Percentiles rank a stretch among this genome's conserved stretches.
phyloP scores from a whole-genome alignment of 2,113 vertebrate genomes.

The Sakesphorus luctuosus region DNA sequence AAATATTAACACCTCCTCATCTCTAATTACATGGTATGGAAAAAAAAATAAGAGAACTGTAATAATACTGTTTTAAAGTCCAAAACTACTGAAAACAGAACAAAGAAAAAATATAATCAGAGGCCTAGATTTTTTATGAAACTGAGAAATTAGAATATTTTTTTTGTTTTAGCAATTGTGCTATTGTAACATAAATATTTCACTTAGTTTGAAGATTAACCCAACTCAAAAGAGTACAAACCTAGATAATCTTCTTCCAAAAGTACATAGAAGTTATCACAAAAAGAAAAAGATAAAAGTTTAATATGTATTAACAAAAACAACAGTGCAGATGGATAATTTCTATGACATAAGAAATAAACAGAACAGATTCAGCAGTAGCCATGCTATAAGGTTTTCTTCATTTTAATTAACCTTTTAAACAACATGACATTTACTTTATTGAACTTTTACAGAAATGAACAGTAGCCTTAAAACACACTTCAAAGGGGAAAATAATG shows the following conservation, averaged over 20 bases:
- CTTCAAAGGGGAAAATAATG: neutral
- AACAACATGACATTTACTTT: neutral
- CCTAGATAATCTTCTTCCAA: neutral
- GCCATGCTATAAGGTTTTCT: neutral
- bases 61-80: neutral
- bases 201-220: neutral
- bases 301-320: neutral
- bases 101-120: neutral
- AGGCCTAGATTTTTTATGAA: neutral
- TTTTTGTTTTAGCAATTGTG: neutral
- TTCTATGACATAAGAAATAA: neutral
- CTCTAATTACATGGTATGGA: accelerated
- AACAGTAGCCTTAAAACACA: neutral
- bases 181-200: neutral
- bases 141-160: neutral
- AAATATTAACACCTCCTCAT: neutral
- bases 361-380: neutral
- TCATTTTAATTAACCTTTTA: conserved; percentile 30
- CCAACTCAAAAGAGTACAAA: neutral
- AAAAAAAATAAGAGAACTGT: neutral
- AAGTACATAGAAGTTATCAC: neutral
- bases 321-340: neutral
- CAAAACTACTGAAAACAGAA: neutral
- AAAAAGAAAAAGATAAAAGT: neutral
- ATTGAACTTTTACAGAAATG: neutral